These are phyloP conservation scores for Idris sp. DNA, from an alignment of 1,140 invertebrate genomes.

Conservation along the genomic window DNA sequence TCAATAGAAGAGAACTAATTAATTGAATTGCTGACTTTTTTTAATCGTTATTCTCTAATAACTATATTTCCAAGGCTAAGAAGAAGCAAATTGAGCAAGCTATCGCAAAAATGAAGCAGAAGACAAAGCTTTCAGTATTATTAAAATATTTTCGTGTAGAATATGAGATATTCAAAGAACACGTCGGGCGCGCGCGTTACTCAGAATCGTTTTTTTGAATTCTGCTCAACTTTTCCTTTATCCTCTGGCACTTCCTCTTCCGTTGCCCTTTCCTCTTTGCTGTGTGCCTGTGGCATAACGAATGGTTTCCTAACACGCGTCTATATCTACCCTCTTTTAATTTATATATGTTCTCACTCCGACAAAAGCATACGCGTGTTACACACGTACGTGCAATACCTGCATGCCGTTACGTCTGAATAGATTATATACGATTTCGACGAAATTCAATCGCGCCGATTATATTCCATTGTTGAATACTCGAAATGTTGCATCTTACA, in stretches of 20 bases:
- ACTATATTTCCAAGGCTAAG: no score
- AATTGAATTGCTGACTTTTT: no score
- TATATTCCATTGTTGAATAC: conserved; percentile 1
- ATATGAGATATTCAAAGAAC: conserved; percentile 37
- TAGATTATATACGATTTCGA: conserved; percentile 25
- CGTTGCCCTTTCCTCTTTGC: conserved; percentile 51
- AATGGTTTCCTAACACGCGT: conserved; percentile 55
- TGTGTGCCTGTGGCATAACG: conserved; percentile 40
- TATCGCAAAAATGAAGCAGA: conserved; percentile 19
- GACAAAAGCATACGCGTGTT: conserved; percentile 26
- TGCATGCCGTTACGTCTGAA: conserved; percentile 18
- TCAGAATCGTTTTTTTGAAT: conserved; percentile 47
- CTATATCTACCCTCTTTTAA: conserved; percentile 51
- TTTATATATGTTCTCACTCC: conserved; percentile 45
- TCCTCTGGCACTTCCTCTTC: conserved; percentile 40
- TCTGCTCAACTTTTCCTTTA: conserved; percentile 50
- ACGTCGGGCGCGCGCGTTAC: conserved; percentile 23
- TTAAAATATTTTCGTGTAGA: conserved; percentile 36
- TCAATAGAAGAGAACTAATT: no score
- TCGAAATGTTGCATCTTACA: neutral
- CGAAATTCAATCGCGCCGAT: conserved; percentile 17
- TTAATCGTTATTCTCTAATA: no score
- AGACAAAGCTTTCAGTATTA: conserved; percentile 17
- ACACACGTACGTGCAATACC: conserved; percentile 16
- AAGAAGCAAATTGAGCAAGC: neutral